Evolutionary conservation across 2,888 invertebrate genomes (phyloP), one percentile per base, ranked within the genome.

Genomic region (Euplagia quadripunctaria): DNA sequence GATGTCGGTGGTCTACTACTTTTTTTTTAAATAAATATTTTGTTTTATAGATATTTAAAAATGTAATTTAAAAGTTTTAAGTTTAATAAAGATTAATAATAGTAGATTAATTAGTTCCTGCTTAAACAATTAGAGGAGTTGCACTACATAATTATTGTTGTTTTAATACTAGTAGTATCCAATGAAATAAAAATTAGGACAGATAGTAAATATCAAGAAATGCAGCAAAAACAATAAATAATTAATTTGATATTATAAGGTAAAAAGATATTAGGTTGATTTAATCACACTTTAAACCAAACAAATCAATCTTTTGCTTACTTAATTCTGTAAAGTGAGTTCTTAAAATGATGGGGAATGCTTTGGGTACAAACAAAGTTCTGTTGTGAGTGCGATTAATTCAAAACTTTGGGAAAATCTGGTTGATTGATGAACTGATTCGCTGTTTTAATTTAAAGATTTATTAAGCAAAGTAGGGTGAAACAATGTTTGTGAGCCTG

Each of bases 301-400:
- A 52, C 71, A 55, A 71, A 74, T 74, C 31, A 74, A 74, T 74
- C 74, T 64, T 71, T 61, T 58, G 43, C 31, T 68, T 64, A 72
- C 65, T 64, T 64, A 74, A 74, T 71, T 31, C 58, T 46, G 52
- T 64, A 61, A 74, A 74, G 58, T 20, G 41, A 67, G 70, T 71
- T 8, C 46, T 68, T 74, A 55, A 55, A 67, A 70, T 63, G 52
- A 70, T 17, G 31, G 51, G 49, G 49, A 74, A 68, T 71, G 58
- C 42, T 74, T 64, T 64, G 52, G 6, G 66, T 73, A 74, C 76
- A 76, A 78, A 71, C 70, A 73, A 82, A 84, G 73, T 84, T 82
- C 73, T 65, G 49, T 71, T 63, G 65, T 63, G 68, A 72, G n/a
- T 31, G 72, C 70, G 70, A 82, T 82, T 84, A 82, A 82, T 82